Evolutionary conservation across 1,140 invertebrate species (phyloP).

Genomic region (Neodiprion pinetum): DNA sequence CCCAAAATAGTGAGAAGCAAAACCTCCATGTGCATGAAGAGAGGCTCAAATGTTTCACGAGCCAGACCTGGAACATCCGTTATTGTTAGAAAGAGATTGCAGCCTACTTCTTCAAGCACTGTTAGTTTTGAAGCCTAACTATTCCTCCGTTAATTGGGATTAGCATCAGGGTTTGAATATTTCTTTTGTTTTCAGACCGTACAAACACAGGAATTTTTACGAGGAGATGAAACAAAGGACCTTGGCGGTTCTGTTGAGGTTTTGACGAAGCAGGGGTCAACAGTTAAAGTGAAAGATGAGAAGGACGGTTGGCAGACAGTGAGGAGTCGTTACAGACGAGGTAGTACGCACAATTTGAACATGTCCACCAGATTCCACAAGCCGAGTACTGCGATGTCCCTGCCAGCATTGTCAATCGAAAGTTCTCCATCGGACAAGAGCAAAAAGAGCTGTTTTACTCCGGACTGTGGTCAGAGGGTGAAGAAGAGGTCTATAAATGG

Average conservation of each 20-base stretch:
- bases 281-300: slow-evolving; percentile 44
- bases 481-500: slow-evolving; percentile 38
- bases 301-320: slow-evolving; percentile 73
- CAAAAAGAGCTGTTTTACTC: slow-evolving; percentile 51
- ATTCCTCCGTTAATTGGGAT: not conserved
- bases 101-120: slow-evolving; percentile 20
- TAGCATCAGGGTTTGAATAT: not conserved
- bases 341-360: slow-evolving; percentile 55
- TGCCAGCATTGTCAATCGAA: slow-evolving; percentile 64
- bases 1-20: slow-evolving; percentile 54
- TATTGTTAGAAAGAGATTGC: slow-evolving; percentile 42
- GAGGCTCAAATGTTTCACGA: slow-evolving; percentile 34
- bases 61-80: slow-evolving; percentile 45
- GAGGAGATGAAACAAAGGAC: slow-evolving; percentile 36
- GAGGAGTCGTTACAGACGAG: slow-evolving; percentile 59
- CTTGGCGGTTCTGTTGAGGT: slow-evolving; percentile 51
- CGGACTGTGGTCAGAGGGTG: slow-evolving; percentile 38
- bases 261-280: slow-evolving; percentile 36
- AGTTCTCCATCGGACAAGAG: slow-evolving; percentile 50
- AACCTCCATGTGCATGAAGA: slow-evolving; percentile 52
- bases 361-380: slow-evolving; percentile 62
- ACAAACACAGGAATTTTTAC: slow-evolving; percentile 23
- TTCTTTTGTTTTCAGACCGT: slow-evolving; percentile 30
- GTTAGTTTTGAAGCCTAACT: slow-evolving; percentile 3
- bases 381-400: slow-evolving; percentile 65